Conservation (phyloP, 1,140 invertebrate genomes). For the Pararge aegeria region DNA sequence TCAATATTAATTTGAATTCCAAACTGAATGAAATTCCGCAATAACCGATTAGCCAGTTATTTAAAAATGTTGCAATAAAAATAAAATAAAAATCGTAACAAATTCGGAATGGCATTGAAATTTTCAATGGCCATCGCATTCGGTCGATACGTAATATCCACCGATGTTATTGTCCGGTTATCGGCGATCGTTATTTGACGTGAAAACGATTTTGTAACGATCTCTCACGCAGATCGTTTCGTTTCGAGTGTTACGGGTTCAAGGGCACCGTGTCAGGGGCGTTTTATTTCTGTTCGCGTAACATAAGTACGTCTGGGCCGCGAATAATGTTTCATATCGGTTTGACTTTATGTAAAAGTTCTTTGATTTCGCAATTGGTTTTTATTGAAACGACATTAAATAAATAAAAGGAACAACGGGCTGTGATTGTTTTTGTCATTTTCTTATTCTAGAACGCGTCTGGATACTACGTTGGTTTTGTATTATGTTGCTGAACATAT, state of each 20-base stretch:
- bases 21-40: background rate
- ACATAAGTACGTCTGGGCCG: constrained; percentile 1
- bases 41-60: background rate
- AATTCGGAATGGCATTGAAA: constrained; percentile 1
- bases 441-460: too few species aligned
- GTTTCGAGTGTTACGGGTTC: constrained; percentile 29
- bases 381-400: background rate
- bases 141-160: constrained; percentile 15
- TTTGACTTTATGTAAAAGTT: background rate
- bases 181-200: constrained; percentile 31
- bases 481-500: too few species aligned
- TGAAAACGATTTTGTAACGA: constrained; percentile 50
- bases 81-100: background rate
- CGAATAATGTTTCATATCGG: too few species aligned
- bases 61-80: background rate
- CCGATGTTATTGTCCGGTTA: constrained; percentile 21
- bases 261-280: constrained; percentile 37
- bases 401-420: too few species aligned
- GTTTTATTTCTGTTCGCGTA: constrained; percentile 18
- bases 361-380: constrained; percentile 1
- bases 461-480: too few species aligned
- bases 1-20: background rate
- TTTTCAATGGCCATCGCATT: background rate
- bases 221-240: constrained; percentile 14
- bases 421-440: too few species aligned